A percentile compares a stretch with the other conserved stretches of the same genome.
Conservation (phyloP, 53 echinoderm and acorn worm species). For the Holothuria scabra region DNA sequence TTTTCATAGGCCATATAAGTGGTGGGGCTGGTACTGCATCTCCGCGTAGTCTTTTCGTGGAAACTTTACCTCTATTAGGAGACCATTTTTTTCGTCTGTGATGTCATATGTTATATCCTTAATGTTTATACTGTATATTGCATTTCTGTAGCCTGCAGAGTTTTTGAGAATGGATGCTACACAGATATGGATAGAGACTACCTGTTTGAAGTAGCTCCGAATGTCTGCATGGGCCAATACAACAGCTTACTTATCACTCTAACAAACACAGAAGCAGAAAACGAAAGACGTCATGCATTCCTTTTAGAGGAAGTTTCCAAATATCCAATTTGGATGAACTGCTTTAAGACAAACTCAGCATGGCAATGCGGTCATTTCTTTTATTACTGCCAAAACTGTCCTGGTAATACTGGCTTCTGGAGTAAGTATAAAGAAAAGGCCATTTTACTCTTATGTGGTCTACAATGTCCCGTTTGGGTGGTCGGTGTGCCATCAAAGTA, state of each 20-base stretch:
- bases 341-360: neutral
- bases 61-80: too few relatives aligned
- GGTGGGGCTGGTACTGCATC: too few relatives aligned
- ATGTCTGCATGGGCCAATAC: neutral
- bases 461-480: too few relatives aligned
- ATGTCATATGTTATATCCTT: too few relatives aligned
- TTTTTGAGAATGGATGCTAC: slow-evolving; percentile 7
- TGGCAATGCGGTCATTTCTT: neutral
- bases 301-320: neutral
- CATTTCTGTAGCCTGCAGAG: neutral
- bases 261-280: neutral
- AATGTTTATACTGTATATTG: too few relatives aligned
- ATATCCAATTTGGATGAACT: neutral
- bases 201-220: neutral
- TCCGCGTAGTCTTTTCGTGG: too few relatives aligned
- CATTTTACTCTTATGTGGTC: too few relatives aligned
- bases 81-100: too few relatives aligned
- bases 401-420: slow-evolving; percentile 3
- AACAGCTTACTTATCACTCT: neutral
- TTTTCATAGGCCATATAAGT: too few relatives aligned
- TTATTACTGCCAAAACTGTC: neutral
- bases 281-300: neutral
- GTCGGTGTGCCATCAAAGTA: too few relatives aligned
- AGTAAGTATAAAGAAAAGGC: neutral
- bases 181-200: neutral